These are phyloP conservation scores for Kobus ellipsiprymnus DNA, from an alignment of 2,113 vertebrate species.

Conservation along the genomic window DNA sequence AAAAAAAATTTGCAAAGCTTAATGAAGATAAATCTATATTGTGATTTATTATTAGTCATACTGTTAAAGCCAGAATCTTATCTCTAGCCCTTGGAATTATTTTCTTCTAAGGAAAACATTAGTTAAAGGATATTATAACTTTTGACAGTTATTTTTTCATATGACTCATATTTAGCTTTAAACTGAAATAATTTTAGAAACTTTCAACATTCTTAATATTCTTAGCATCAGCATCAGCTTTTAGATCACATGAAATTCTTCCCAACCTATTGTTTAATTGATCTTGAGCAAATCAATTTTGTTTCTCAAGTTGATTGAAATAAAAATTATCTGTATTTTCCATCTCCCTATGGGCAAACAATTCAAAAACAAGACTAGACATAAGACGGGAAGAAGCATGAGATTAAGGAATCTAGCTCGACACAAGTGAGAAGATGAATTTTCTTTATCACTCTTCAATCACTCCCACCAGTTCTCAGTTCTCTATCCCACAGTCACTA, in stretches of 20 bases:
- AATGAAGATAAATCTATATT: slow-evolving; percentile 21
- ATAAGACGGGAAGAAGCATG: background rate
- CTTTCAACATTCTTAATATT: background rate
- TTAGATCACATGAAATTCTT: background rate
- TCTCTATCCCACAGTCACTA: background rate
- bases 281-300: background rate
- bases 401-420: background rate
- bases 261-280: background rate
- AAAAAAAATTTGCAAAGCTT: background rate
- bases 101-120: slow-evolving; percentile 1
- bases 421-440: background rate
- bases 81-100: slow-evolving; percentile 7
- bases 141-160: background rate
- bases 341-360: background rate
- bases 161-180: background rate
- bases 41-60: slow-evolving; percentile 34
- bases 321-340: background rate
- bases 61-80: background rate
- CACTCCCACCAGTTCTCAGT: background rate
- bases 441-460: background rate
- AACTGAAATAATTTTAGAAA: background rate
- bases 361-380: background rate
- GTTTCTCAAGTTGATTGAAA: background rate
- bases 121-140: background rate
- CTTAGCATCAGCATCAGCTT: background rate